Evolutionary conservation across 1,140 invertebrate species (phyloP).

Genomic region (Lucilia sericata): DNA sequence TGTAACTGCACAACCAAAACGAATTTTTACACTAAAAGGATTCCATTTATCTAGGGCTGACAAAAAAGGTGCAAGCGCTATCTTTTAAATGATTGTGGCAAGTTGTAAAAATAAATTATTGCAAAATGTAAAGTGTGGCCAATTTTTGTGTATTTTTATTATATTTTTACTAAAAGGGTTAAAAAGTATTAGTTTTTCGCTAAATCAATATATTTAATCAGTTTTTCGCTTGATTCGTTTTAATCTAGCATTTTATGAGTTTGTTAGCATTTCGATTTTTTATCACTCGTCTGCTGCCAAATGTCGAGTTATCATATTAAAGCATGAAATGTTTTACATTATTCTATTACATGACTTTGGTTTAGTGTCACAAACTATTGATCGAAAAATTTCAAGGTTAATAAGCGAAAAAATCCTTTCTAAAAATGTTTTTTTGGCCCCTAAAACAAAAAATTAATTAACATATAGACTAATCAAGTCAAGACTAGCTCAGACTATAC

Average conservation of each 20-base stretch:
- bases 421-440: no score
- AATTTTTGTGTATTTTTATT: slow-evolving; percentile 11
- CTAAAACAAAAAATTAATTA: no score
- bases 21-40: slow-evolving; percentile 52
- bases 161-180: slow-evolving; percentile 14
- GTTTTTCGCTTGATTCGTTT: background rate
- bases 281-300: background rate
- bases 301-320: slow-evolving; percentile 34
- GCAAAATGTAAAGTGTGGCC: background rate
- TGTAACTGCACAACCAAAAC: slow-evolving; percentile 61
- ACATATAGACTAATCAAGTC: no score
- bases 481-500: no score
- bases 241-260: slow-evolving; percentile 9
- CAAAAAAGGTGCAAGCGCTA: background rate
- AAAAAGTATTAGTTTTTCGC: background rate
- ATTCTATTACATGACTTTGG: background rate
- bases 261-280: background rate
- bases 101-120: background rate
- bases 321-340: slow-evolving; percentile 20
- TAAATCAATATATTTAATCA: slow-evolving; percentile 8
- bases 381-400: background rate
- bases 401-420: background rate
- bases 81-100: background rate
- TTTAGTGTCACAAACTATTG: background rate
- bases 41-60: background rate